Evolutionary conservation across 2,888 invertebrate species (phyloP).

Genomic region (Osedax fenrisi): DNA sequence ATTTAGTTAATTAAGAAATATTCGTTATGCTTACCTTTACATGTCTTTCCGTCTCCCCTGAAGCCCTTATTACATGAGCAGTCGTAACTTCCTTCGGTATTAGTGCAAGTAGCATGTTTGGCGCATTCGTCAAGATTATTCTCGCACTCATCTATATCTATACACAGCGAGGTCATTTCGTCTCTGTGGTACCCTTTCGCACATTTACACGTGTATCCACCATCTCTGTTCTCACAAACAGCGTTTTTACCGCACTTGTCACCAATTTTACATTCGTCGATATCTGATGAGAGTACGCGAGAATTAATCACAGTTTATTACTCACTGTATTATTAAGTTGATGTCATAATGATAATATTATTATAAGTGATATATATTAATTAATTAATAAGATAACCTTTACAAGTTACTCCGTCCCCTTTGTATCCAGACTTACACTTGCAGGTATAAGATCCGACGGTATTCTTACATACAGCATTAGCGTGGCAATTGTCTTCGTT

Average conservation of each 20-base stretch:
- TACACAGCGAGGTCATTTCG: background rate
- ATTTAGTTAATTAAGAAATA: too few relatives aligned
- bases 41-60: background rate
- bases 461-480: background rate
- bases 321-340: too few relatives aligned
- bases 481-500: background rate
- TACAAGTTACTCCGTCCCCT: background rate
- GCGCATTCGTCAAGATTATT: background rate
- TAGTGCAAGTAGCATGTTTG: background rate
- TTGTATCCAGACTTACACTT: background rate
- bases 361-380: too few relatives aligned
- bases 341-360: too few relatives aligned
- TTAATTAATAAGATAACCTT: background rate
- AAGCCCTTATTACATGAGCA: conserved; percentile 2
- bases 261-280: background rate
- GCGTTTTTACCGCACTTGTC: background rate
- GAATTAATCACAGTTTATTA: too few relatives aligned
- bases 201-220: background rate
- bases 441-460: background rate
- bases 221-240: background rate
- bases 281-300: too few relatives aligned
- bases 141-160: background rate
- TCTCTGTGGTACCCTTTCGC: background rate
- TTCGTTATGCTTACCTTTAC: conserved; percentile 8
- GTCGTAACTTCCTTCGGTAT: background rate